Conservation (phyloP, 2,888 invertebrate species). For the Biston betularia region DNA sequence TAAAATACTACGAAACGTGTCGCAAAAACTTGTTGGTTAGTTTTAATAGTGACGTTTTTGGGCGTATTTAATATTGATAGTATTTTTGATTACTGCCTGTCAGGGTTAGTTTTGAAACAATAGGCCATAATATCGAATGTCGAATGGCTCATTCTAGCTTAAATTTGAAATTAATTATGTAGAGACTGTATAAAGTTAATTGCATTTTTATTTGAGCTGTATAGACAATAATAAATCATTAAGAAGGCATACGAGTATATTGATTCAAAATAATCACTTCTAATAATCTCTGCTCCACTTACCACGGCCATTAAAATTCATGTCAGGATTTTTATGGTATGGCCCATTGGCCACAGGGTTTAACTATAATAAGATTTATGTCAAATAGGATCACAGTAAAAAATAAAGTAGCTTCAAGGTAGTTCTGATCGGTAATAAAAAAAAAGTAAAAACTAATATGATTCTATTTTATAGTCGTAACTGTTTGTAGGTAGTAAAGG, state of each 20-base stretch:
- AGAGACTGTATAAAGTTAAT: slow-evolving; percentile 1
- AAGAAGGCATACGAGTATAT: slow-evolving; percentile 8
- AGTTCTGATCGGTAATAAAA: slow-evolving; percentile 49
- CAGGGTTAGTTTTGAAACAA: slow-evolving; percentile 10
- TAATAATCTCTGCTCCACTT: slow-evolving; percentile 4
- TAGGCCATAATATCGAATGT: slow-evolving; percentile 11
- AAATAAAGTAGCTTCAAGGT: slow-evolving; percentile 35
- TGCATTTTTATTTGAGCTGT: not conserved
- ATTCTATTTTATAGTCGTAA: too few relatives aligned
- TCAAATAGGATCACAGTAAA: slow-evolving; percentile 11
- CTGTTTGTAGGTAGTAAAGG: not conserved
- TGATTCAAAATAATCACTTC: slow-evolving; percentile 6
- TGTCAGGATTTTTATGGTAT: slow-evolving; percentile 40
- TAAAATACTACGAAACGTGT: slow-evolving; percentile 28
- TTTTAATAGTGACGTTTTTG: slow-evolving; percentile 5
- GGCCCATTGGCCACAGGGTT: slow-evolving; percentile 10
- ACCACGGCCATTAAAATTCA: slow-evolving; percentile 37
- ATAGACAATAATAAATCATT: slow-evolving; percentile 8
- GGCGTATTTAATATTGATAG: not conserved
- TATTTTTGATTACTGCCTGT: slow-evolving; percentile 1
- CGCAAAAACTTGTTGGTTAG: slow-evolving; percentile 20
- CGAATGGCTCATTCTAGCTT: slow-evolving; percentile 5
- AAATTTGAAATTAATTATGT: slow-evolving; percentile 9
- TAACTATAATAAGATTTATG: slow-evolving; percentile 15
- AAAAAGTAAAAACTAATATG: too few relatives aligned